These are phyloP conservation scores for Agelas oroides DNA, from an alignment of 37 sponge, comb jelly and placozoan species.

Conservation along the genomic window DNA sequence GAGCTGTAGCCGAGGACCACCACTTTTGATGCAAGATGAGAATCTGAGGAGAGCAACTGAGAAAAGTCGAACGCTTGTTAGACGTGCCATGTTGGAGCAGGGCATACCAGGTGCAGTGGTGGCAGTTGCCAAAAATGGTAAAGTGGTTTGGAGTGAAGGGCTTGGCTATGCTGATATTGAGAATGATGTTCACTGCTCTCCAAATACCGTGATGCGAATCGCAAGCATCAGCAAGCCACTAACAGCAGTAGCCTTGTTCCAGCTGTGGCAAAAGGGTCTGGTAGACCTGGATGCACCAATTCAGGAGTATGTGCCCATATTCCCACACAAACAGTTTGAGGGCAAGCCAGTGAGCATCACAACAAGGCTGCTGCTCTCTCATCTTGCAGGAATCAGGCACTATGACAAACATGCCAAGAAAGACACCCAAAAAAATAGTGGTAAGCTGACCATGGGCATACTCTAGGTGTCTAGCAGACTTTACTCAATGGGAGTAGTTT, in stretches of 20 bases:
- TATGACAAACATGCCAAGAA: slow-evolving; percentile 72
- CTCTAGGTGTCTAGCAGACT: too few species aligned
- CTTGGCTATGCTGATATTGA: slow-evolving; percentile 86
- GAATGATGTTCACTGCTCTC: slow-evolving; percentile 68
- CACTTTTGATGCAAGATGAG: background rate
- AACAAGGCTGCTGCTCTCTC: slow-evolving; percentile 72
- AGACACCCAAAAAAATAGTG: slow-evolving; percentile 6
- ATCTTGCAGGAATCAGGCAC: slow-evolving; percentile 83
- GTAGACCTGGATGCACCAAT: slow-evolving; percentile 88
- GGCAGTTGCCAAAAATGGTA: slow-evolving; percentile 72
- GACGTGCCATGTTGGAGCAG: slow-evolving; percentile 38
- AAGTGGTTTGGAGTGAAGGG: slow-evolving; percentile 72
- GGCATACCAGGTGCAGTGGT: slow-evolving; percentile 80
- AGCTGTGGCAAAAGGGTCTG: slow-evolving; percentile 76
- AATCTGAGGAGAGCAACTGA: background rate
- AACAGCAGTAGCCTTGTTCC: slow-evolving; percentile 75
- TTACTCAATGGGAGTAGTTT: too few species aligned
- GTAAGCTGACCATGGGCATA: background rate
- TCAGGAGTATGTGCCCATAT: slow-evolving; percentile 73
- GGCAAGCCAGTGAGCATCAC: slow-evolving; percentile 75
- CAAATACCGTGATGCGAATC: slow-evolving; percentile 78
- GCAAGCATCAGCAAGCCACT: slow-evolving; percentile 94
- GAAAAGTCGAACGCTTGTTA: slow-evolving; percentile 18
- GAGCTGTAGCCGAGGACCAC: too few species aligned
- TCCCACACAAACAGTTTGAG: slow-evolving; percentile 75